Evolutionary conservation across 2,797 vertebrate genomes (phyloP).

Genomic region (Crotalus adamanteus): DNA sequence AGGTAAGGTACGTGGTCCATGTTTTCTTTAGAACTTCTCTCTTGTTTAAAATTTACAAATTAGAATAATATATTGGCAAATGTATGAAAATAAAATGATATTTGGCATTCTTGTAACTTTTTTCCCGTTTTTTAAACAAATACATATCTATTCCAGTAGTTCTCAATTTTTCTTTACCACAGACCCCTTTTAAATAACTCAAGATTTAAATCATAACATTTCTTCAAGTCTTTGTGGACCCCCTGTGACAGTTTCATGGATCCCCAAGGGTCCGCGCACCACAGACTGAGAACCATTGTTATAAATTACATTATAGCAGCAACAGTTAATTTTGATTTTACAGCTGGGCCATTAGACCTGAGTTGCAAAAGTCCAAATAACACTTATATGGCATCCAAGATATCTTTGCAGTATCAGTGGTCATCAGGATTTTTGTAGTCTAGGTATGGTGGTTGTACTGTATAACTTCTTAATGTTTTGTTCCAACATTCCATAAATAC

Average conservation of each 20-base stretch:
- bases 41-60: not conserved
- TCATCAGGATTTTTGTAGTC: not conserved
- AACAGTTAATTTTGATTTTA: not conserved
- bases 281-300: not conserved
- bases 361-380: not conserved
- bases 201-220: not conserved
- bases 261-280: not conserved
- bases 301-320: not conserved
- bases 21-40: not conserved
- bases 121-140: not conserved
- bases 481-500: not conserved
- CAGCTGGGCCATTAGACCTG: not conserved
- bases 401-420: not conserved
- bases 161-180: not conserved
- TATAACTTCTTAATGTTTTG: not conserved
- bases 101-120: not conserved
- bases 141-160: not conserved
- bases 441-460: not conserved
- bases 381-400: not conserved
- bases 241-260: not conserved
- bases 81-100: not conserved
- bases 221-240: not conserved
- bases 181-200: not conserved
- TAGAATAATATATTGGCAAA: not conserved
- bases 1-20: not conserved